Evolutionary conservation across 2,797 vertebrate species (phyloP), one percentile per base, ranked within the genome.

Genomic region (Mico argentatus): DNA sequence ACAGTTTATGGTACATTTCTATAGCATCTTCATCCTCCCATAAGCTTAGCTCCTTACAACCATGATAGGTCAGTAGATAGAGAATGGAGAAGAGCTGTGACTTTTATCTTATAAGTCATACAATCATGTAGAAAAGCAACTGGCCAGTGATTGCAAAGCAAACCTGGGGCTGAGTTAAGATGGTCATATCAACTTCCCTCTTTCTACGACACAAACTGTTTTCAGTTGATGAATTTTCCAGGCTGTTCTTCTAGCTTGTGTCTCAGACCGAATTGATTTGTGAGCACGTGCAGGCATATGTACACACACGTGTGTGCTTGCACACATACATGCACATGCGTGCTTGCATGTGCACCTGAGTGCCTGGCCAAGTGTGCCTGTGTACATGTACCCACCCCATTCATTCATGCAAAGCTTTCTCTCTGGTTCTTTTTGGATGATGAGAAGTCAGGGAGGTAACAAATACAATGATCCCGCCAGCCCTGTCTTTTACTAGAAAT

Each of bases 161-260:
- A 90, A 73, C 30, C 59, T 26, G 33, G 64, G 48, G 39, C 39
- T 39, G 55, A 44, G 46, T 8, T 39, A 89, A 57, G 26, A 36
- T 1, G 11, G 17, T 7, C 10, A 10, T 1, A 0, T 13, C 12
- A 12, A n/a, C 3, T 2, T 41, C 15, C 30, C 4, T 41, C 22
- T 81, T 86, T 72, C 24, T 36, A 30, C 7, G 44, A 22, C 27
- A 76, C 20, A 15, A 19, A 64, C 5, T 4, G 2, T 27, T 44
- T 67, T 64, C 24, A n/a, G 46, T 11, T 73, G 88, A 30, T 72
- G 50, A 22, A 33, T 79, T 85, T 57, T 80, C 90, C 67, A 3
- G 27, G 30, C 15, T 86, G 10, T 48, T 77, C 24, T 87, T 84
- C 76, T n/a, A 39, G 15, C 52, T 70, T 75, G 46, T 72, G 84